Conservation (phyloP, 1,140 invertebrate genomes). For the Belonocnema kinseyi region DNA sequence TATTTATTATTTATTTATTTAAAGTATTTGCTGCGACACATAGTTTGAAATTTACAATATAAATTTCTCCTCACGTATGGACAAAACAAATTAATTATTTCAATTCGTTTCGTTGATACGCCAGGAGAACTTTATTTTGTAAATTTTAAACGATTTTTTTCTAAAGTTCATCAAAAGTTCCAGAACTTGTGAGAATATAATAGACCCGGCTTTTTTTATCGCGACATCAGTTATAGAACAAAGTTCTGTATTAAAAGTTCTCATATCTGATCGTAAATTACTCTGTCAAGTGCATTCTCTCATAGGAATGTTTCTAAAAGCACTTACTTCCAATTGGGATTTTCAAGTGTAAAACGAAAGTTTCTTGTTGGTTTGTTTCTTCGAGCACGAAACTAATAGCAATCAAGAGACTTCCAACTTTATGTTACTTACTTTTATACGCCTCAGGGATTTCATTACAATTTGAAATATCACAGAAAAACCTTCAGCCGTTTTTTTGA, state of each 20-base stretch:
- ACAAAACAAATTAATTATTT: too few relatives aligned
- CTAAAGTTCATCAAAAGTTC: too few relatives aligned
- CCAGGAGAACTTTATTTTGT: too few relatives aligned
- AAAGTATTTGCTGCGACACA: too few relatives aligned
- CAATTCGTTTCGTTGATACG: too few relatives aligned
- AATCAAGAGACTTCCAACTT: constrained; percentile 24
- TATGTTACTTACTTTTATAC: constrained; percentile 21
- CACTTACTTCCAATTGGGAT: constrained; percentile 28
- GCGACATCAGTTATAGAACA: constrained; percentile 7
- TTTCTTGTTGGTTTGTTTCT: constrained; percentile 29
- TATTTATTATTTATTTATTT: too few relatives aligned
- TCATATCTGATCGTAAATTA: constrained; percentile 30
- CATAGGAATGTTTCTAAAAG: constrained; percentile 27
- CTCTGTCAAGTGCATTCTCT: constrained; percentile 28
- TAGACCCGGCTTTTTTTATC: constrained; percentile 9
- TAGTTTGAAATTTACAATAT: too few relatives aligned
- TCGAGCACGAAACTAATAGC: constrained; percentile 25
- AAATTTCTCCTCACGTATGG: too few relatives aligned
- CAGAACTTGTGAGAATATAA: background rate
- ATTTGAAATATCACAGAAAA: background rate
- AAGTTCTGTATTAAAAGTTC: constrained; percentile 21
- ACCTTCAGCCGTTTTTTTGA: background rate
- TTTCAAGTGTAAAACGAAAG: constrained; percentile 31
- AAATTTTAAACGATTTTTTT: too few relatives aligned
- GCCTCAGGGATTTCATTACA: constrained; percentile 15